Evolutionary conservation across 2,113 vertebrate genomes (phyloP).

Genomic region (Columba janthina): DNA sequence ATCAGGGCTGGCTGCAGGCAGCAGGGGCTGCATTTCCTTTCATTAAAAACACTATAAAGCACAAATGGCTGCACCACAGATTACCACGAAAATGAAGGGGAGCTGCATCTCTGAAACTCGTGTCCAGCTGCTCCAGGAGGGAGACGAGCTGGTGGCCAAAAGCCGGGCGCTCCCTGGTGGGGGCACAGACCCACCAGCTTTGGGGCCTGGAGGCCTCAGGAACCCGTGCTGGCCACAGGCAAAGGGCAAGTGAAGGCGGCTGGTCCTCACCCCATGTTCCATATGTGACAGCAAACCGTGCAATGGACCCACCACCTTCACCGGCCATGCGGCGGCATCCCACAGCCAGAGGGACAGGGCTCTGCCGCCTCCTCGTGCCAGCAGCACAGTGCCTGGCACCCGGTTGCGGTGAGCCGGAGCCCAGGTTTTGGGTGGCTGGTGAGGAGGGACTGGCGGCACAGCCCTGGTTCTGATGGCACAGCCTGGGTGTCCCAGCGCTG

Average conservation of each 20-base stretch:
- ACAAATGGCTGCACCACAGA: background rate
- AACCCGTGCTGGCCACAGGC: background rate
- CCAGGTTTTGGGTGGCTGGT: accelerated
- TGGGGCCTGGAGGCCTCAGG: accelerated
- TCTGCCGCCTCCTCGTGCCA: accelerated
- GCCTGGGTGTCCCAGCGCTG: accelerated
- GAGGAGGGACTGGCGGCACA: background rate
- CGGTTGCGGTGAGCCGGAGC: background rate
- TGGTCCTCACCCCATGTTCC: background rate
- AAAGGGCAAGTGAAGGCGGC: background rate
- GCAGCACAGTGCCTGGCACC: no score
- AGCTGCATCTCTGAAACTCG: background rate
- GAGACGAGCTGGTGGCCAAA: accelerated
- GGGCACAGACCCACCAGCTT: accelerated
- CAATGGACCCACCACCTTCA: accelerated
- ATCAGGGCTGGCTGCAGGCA: background rate
- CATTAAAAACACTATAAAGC: background rate
- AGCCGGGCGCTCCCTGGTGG: accelerated
- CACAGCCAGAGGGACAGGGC: accelerated
- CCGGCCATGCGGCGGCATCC: accelerated
- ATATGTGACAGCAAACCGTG: background rate
- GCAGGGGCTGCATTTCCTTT: background rate
- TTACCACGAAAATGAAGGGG: background rate
- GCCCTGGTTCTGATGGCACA: background rate
- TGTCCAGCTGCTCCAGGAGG: background rate